phyloP scores from a whole-genome alignment of 2,113 vertebrate species.

The Enhydra lutris region DNA sequence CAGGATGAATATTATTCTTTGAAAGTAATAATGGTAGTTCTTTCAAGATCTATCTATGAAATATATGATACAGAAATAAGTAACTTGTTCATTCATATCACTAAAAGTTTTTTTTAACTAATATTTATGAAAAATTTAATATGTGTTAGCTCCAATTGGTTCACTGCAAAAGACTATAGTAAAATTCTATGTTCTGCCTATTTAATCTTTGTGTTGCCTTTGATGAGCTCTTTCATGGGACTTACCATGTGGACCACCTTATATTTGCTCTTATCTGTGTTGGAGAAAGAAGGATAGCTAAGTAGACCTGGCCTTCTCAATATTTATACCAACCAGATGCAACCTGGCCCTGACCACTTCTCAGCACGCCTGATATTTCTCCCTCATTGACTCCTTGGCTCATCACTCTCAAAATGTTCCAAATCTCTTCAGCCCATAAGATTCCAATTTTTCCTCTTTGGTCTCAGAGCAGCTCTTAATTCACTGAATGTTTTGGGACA shows the following conservation, averaged over 20 bases:
- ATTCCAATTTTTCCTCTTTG: neutral
- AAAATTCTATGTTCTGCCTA: neutral
- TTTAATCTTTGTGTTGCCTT: neutral
- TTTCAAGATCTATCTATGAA: neutral
- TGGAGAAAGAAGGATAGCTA: neutral
- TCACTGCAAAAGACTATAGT: neutral
- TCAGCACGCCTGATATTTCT: conserved; percentile 54
- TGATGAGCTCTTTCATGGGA: neutral
- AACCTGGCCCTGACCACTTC: conserved; percentile 53
- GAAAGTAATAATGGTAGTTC: neutral
- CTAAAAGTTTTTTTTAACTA: neutral
- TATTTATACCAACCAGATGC: conserved; percentile 7
- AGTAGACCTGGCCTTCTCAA: neutral
- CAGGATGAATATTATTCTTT: neutral
- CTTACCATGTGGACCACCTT: neutral
- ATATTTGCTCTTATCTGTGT: neutral
- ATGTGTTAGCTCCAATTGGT: neutral
- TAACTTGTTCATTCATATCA: neutral
- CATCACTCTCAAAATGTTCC: conserved; percentile 24
- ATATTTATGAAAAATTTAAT: neutral
- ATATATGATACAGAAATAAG: neutral
- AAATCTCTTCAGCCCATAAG: conserved; percentile 20
- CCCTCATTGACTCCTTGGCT: conserved; percentile 71
- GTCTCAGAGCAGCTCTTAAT: neutral
- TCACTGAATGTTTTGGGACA: neutral